These are phyloP conservation scores for Tupaia tana DNA, from an alignment of 2,113 vertebrate species.

Conservation along the genomic window DNA sequence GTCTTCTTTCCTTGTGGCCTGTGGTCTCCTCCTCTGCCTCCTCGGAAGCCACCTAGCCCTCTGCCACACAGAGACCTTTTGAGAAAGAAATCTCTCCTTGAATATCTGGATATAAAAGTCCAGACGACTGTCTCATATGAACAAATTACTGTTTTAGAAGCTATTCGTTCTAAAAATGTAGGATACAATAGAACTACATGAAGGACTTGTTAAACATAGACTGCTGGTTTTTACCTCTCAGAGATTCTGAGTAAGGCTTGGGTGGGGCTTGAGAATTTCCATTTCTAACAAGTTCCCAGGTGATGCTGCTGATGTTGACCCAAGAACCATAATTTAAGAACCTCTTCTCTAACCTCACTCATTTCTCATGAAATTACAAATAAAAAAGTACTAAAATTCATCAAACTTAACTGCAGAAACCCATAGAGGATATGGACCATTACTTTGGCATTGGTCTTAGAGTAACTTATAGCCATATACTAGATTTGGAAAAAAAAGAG, in stretches of 20 bases:
- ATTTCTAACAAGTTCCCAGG: not conserved
- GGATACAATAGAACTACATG: not conserved
- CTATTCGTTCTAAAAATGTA: not conserved
- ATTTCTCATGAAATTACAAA: not conserved
- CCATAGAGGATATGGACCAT: not conserved
- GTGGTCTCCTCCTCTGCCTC: no score
- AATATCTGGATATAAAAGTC: slow-evolving; percentile 18
- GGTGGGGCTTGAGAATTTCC: not conserved
- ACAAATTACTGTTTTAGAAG: not conserved
- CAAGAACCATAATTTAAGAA: not conserved
- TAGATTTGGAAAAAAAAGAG: not conserved
- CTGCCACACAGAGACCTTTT: not conserved
- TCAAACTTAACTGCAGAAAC: not conserved
- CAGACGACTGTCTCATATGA: not conserved
- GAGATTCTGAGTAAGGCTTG: not conserved
- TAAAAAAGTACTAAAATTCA: slow-evolving; percentile 7
- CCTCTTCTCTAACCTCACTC: not conserved
- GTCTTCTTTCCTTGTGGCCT: no score
- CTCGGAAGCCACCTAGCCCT: no score
- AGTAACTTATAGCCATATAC: not conserved
- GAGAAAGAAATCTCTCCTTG: not conserved
- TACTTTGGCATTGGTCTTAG: not conserved
- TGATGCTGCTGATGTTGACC: not conserved
- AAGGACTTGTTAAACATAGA: not conserved
- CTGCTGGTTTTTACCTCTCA: not conserved